These are phyloP conservation scores for Isichthys henryi DNA, from an alignment of 2,113 vertebrate genomes.

Conservation along the genomic window DNA sequence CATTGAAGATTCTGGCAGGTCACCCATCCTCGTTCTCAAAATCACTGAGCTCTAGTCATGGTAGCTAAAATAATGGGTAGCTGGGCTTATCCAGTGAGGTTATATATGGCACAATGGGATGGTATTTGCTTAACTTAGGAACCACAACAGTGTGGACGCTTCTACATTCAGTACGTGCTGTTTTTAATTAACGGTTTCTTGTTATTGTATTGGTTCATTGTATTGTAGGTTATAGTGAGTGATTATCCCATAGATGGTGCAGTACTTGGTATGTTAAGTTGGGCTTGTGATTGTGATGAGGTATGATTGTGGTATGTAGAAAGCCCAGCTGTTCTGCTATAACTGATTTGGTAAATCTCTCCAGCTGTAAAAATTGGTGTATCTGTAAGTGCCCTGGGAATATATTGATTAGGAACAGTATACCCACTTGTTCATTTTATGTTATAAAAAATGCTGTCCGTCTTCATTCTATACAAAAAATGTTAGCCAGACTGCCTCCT, in stretches of 20 bases:
- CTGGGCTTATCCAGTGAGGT: not conserved
- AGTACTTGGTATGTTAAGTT: not conserved
- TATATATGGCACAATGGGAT: not conserved
- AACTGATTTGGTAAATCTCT: not conserved
- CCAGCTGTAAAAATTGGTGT: not conserved
- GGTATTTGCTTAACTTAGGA: not conserved
- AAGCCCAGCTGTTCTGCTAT: not conserved
- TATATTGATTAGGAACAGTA: not conserved
- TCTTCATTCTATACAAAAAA: not conserved
- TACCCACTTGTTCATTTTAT: not conserved
- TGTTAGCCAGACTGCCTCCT: not conserved
- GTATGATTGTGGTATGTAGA: not conserved
- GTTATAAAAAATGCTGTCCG: not conserved
- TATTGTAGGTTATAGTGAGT: not conserved
- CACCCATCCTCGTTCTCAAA: not conserved
- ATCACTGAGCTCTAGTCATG: not conserved
- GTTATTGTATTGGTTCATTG: not conserved
- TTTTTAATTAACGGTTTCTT: not conserved
- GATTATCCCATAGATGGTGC: not conserved
- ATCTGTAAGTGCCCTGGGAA: not conserved
- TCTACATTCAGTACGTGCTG: not conserved
- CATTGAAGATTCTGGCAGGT: not conserved
- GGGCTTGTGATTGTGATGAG: not conserved
- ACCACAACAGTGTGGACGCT: not conserved
- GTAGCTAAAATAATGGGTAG: not conserved